Evolutionary conservation across 2,113 vertebrate genomes (phyloP), one percentile per base, ranked within the genome.

Genomic region (Hippopotamus amphibius): DNA sequence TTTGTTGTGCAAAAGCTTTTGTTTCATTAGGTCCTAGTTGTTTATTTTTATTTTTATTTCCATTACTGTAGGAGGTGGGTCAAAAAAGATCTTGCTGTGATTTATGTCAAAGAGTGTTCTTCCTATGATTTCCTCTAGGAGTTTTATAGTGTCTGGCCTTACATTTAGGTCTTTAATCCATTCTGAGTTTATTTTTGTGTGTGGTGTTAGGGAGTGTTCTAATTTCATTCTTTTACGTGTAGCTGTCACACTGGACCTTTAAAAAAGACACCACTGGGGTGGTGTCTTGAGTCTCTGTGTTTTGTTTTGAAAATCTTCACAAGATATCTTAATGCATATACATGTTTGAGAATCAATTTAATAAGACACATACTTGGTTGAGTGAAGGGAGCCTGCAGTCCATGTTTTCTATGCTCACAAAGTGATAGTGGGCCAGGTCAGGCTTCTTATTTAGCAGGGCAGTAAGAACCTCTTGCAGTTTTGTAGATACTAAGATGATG

Each of bases 231-330:
- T 37, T 37, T 37, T 37, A 37, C 37, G 2, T 37, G 37, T 37
- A 37, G 37, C 37, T 37, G 37, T 37, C 37, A 37, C 37, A 37
- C 30, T 41, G 43, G 55, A 82, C 30, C 24, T 79, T 50, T 93
- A 46, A 88, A 57, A 59, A 24, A 90, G 33, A 69, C 24, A 61
- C 22, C 10, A 50, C 17, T 21, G 19, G 66, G 83, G 71, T 71
- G 79, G 28, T 65, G 33, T 15, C 61, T 79, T 28, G 17, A 68
- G 85, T 16, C 24, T 94, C 43, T 80, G 77, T 63, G 48, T 88
- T 94, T 92, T 95, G 88, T 95, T 96, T 97, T 66, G 82, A 89
- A 96, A 92, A 79, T 72, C 69, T 97, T 88, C 68, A 71, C 57
- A 96, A 80, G 83, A 41, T 57, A 66, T 65, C 69, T 90, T 80